Evolutionary conservation across 2,113 vertebrate genomes (phyloP), one percentile per base, ranked within the genome.

Genomic region (Eleginops maclovinus): DNA sequence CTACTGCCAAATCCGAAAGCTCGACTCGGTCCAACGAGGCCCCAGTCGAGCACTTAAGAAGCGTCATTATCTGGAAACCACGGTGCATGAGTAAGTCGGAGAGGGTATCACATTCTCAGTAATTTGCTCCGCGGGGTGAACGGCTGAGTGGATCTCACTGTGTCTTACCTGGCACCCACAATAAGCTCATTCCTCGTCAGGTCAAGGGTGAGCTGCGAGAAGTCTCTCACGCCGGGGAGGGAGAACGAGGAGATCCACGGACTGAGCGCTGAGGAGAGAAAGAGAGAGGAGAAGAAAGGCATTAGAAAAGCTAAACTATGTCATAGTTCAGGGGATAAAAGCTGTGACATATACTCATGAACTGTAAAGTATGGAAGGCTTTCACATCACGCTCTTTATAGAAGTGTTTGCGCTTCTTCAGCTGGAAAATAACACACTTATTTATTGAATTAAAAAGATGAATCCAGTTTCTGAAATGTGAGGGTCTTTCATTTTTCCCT

Each of bases 111-210:
- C 21, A 9, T 89, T 84, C 82, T 79, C 80, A 47, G 71, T 81
- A 84, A 87, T 81, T 80, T 75, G 82, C 71, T 73, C 59, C n/a
- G 71, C 3, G 47, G 84, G 71, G 70, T 71, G 63, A 82, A 49
- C 59, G 65, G 76, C 73, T 55, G 72, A 84, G 71, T 80, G 84
- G 87, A 84, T 82, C 87, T 81, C 31, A 77, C 58, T 47, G 73
- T 82, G 72, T 71, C 84, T 96, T 96, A 99, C 98, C 98, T 99
- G 93, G 98, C 97, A 93, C 98, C 98, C 81, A 98, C 96, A 86
- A 99, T 96, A 89, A 99, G 96, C 91, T 99, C 98, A 92, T 98
- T 98, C 92, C 98, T 95, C 80, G 94, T 95, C 88, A 97, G 96
- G 92, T 99, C 98, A 85, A 99, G 95, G 77, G 97, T 97, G 65